Evolutionary conservation across 1,140 invertebrate species (phyloP).

Genomic region (Vollenhovia emeryi): DNA sequence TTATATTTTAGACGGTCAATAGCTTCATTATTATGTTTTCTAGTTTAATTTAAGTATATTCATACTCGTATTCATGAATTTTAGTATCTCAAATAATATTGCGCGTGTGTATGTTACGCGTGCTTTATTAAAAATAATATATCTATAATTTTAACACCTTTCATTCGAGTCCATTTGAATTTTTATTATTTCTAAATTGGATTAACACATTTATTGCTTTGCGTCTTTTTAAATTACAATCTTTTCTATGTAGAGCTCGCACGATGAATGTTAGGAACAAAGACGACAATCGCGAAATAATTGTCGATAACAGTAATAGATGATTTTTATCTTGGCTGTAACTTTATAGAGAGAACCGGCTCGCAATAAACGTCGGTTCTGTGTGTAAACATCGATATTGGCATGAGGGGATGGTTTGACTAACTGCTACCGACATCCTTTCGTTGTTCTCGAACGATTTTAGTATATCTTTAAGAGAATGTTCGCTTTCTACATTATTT

Average conservation of each 20-base stretch:
- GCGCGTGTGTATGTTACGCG: too few relatives aligned
- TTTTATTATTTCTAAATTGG: too few relatives aligned
- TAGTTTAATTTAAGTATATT: too few relatives aligned
- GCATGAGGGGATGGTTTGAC: constrained; percentile 57
- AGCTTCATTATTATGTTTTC: too few relatives aligned
- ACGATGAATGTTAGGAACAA: too few relatives aligned
- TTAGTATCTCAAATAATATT: too few relatives aligned
- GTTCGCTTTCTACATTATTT: constrained; percentile 79
- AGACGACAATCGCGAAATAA: not conserved
- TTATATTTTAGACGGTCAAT: too few relatives aligned
- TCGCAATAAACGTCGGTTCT: constrained; percentile 26
- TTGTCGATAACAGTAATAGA: not conserved
- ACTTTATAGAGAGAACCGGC: too few relatives aligned
- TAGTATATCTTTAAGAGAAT: constrained; percentile 39
- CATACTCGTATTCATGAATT: too few relatives aligned
- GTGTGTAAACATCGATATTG: constrained; percentile 29
- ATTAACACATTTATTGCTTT: too few relatives aligned
- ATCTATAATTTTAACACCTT: not conserved
- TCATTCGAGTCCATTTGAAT: not conserved
- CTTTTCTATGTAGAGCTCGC: too few relatives aligned
- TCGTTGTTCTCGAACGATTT: constrained; percentile 4
- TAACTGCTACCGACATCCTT: constrained; percentile 42
- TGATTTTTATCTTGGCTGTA: not conserved
- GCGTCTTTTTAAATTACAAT: too few relatives aligned
- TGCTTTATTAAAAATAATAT: not conserved